Evolutionary conservation across 2,113 vertebrate genomes (phyloP), one percentile per base, ranked within the genome.

Genomic region (Cynoglossus semilaevis): DNA sequence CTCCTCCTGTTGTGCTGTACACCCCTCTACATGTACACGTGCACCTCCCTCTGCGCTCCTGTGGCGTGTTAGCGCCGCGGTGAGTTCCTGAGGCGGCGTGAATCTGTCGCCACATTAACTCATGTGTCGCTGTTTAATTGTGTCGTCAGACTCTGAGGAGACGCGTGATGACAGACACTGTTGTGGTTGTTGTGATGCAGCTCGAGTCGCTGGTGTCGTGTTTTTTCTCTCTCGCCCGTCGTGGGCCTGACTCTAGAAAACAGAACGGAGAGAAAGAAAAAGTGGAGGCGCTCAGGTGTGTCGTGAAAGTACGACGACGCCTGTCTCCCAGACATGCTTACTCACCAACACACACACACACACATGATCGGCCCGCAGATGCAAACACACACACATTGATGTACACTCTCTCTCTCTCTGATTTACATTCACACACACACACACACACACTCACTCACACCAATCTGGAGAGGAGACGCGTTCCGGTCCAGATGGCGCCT

Each of bases 401-500:
- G 55, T 49, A 36, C 42, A 51, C 22, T 67, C 59, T 58, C 58
- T 42, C 72, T 67, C 67, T 64, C 63, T 61, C 81, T 81, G 69
- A 84, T 84, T 79, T 81, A 61, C 80, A 81, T 77, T 65, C 71
- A 72, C 73, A 72, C 82, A 72, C 65, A 67, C 52, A 73, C 60
- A 66, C 46, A 59, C 68, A 63, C 52, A 51, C 44, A 67, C 78
- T 76, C 80, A 53, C 71, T 55, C 66, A 58, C 61, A 65, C 74
- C 81, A 79, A 83, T 88, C 88, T 89, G 87, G 86, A 89, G 82
- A 80, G 81, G 81, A 89, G 81, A 81, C 52, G 78, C 76, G 83
- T 87, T 90, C 81, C 75, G 72, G 80, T 90, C 90, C 90, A 92
- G 91, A 91, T 92, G 91, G 90, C 71, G 67, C 79, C 80, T 91